These are phyloP conservation scores for Neoascia interrupta DNA, from an alignment of 2,888 invertebrate species.

Conservation along the genomic window DNA sequence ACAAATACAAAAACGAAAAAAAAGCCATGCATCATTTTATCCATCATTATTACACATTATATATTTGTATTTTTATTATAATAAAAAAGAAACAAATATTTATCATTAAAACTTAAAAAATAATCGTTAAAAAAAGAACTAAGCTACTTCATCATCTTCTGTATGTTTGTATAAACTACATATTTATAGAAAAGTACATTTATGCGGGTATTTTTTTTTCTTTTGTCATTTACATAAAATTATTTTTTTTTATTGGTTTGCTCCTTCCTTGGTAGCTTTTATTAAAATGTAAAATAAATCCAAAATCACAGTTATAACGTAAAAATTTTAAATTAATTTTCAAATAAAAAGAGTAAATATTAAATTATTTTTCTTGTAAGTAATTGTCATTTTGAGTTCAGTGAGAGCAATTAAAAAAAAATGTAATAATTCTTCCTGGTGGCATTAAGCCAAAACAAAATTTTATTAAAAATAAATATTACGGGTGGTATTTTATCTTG, in stretches of 20 bases:
- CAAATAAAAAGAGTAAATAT: not conserved
- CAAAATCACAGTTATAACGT: constrained; percentile 72
- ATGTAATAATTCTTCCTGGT: not conserved
- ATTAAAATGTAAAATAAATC: constrained; percentile 75
- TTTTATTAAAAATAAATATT: not conserved
- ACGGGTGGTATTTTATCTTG: constrained; percentile 29
- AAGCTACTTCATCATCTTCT: constrained; percentile 54
- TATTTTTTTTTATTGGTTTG: constrained; percentile 70
- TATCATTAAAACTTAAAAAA: constrained; percentile 45
- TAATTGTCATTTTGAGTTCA: constrained; percentile 1
- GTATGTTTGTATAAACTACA: constrained; percentile 49
- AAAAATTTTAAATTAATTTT: constrained; percentile 19
- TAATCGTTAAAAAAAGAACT: constrained; percentile 56
- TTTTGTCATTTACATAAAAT: constrained; percentile 14
- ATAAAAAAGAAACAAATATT: constrained; percentile 8
- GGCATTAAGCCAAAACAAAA: not conserved
- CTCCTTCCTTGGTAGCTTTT: constrained; percentile 62
- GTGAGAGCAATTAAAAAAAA: not conserved
- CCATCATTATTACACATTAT: constrained; percentile 31
- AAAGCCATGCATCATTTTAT: constrained; percentile 32
- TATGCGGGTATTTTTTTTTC: constrained; percentile 53
- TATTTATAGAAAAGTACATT: constrained; percentile 52
- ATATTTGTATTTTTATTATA: not conserved
- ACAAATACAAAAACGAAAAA: constrained; percentile 30
- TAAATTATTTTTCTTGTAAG: constrained; percentile 9